phyloP scores from a whole-genome alignment of 2,888 invertebrate species.

The Criorhina ranunculi region DNA sequence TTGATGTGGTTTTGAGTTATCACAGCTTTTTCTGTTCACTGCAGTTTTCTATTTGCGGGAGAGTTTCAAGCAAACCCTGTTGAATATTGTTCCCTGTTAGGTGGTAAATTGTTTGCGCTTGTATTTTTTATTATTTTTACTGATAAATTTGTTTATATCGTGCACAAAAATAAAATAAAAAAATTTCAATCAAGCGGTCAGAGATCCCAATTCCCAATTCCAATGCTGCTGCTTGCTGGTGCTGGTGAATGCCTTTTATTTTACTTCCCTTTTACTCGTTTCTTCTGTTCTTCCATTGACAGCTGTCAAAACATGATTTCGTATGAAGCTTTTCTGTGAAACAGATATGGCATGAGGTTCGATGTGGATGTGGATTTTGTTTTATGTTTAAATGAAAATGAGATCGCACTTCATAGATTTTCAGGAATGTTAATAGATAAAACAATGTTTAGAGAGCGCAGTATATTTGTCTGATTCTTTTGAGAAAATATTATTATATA shows the following conservation, averaged over 20 bases:
- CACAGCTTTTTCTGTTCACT: slow-evolving; percentile 64
- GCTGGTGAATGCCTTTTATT: slow-evolving; percentile 67
- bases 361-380: background rate
- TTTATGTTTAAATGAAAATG: background rate
- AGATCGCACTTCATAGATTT: too few species aligned
- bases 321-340: slow-evolving; percentile 25
- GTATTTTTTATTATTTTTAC: slow-evolving; percentile 15
- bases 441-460: too few species aligned
- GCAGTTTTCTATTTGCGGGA: slow-evolving; percentile 15
- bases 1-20: slow-evolving; percentile 71
- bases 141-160: slow-evolving; percentile 53
- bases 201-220: slow-evolving; percentile 65
- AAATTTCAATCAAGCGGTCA: slow-evolving; percentile 64
- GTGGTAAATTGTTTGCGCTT: slow-evolving; percentile 6
- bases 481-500: too few species aligned
- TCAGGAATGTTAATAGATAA: too few species aligned
- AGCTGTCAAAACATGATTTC: slow-evolving; percentile 61
- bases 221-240: too few species aligned
- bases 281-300: slow-evolving; percentile 59
- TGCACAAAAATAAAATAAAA: slow-evolving; percentile 63
- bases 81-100: background rate
- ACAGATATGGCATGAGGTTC: slow-evolving; percentile 25
- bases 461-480: too few species aligned
- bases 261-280: too few species aligned
- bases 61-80: slow-evolving; percentile 16